Conservation (phyloP, 2,888 invertebrate genomes). For the Watsonalla cultraria region DNA sequence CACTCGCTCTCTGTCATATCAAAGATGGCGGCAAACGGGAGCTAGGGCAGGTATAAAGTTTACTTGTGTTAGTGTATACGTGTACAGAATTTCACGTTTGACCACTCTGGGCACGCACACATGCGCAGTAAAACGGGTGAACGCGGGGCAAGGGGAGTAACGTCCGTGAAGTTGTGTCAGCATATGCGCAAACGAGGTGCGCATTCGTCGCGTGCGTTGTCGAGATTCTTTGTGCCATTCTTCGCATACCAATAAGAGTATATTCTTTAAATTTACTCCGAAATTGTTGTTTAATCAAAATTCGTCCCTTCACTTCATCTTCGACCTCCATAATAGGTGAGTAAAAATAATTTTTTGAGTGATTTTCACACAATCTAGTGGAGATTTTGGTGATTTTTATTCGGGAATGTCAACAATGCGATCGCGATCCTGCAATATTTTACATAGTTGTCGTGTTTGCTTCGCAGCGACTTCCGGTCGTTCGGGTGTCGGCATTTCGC, state of each 20-base stretch:
- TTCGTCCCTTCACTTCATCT: slow-evolving; percentile 81
- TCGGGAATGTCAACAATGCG: slow-evolving; percentile 86
- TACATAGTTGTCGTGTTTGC: slow-evolving; percentile 88
- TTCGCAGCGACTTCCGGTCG: slow-evolving; percentile 79
- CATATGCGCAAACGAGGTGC: slow-evolving; percentile 89
- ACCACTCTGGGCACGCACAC: slow-evolving; percentile 73
- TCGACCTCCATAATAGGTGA: slow-evolving; percentile 85
- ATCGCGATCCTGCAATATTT: slow-evolving; percentile 87
- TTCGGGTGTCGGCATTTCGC: slow-evolving; percentile 76
- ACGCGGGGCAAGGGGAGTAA: slow-evolving; percentile 74
- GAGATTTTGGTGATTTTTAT: slow-evolving; percentile 81
- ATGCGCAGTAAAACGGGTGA: slow-evolving; percentile 55
- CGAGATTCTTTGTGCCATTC: slow-evolving; percentile 98
- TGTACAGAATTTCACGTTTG: slow-evolving; percentile 76
- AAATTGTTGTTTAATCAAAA: slow-evolving; percentile 82
- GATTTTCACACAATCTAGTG: slow-evolving; percentile 81
- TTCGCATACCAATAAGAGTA: slow-evolving; percentile 93
- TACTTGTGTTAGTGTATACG: slow-evolving; percentile 64
- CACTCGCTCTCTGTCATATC: slow-evolving; percentile 50
- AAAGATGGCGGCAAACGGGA: slow-evolving; percentile 74
- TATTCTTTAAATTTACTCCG: slow-evolving; percentile 85
- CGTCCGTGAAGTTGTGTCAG: slow-evolving; percentile 83
- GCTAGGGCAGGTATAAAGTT: slow-evolving; percentile 70
- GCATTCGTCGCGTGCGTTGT: slow-evolving; percentile 93
- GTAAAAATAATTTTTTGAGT: slow-evolving; percentile 78